Conservation (phyloP, 1,140 invertebrate species). For the Drosophila kikkawai region DNA sequence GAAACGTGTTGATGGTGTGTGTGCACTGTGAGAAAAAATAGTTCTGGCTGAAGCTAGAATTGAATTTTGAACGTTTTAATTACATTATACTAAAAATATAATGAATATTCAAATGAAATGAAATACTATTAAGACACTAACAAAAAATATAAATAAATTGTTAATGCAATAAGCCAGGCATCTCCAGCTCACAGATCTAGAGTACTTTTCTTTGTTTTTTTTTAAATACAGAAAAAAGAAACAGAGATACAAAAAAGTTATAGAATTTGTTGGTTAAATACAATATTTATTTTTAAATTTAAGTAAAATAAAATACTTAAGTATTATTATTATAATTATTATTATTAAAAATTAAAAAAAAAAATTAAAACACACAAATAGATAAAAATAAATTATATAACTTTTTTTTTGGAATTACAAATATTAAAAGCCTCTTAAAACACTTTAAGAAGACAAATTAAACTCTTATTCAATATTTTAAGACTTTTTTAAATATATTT, state of each 20-base stretch:
- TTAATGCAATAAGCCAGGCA: too few relatives aligned
- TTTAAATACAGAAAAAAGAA: too few relatives aligned
- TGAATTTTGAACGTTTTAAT: not conserved
- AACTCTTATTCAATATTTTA: not conserved
- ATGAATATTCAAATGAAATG: not conserved
- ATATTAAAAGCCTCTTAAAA: not conserved
- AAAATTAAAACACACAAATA: too few relatives aligned
- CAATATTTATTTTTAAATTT: too few relatives aligned
- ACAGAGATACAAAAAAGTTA: too few relatives aligned
- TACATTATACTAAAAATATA: not conserved
- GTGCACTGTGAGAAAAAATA: constrained; percentile 15
- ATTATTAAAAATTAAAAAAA: too few relatives aligned
- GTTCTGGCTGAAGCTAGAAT: too few relatives aligned
- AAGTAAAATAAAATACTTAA: too few relatives aligned
- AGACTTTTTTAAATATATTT: constrained; percentile 1
- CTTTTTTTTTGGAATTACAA: too few relatives aligned
- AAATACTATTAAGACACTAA: not conserved
- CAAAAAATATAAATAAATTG: too few relatives aligned
- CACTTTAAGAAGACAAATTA: not conserved
- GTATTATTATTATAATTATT: too few relatives aligned
- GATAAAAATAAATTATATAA: not conserved
- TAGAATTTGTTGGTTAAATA: too few relatives aligned
- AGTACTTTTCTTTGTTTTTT: not conserved
- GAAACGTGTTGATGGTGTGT: constrained; percentile 63
- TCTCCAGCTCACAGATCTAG: not conserved